Evolutionary conservation across 2,113 vertebrate genomes (phyloP).

Genomic region (Fukomys damarensis): DNA sequence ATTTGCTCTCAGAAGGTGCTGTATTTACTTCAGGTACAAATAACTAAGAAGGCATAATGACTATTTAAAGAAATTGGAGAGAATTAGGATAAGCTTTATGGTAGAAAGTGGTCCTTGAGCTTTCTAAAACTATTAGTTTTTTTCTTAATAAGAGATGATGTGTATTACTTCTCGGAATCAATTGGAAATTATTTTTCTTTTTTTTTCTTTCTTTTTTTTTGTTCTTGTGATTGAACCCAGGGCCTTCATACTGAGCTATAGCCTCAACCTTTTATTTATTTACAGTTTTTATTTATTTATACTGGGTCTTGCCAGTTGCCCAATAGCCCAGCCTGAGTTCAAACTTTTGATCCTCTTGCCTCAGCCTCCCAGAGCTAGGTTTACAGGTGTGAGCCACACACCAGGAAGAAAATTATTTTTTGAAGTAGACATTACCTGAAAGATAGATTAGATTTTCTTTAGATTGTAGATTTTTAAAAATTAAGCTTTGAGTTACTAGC

Average conservation of each 20-base stretch:
- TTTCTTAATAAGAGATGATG: constrained; percentile 45
- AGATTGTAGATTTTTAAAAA: constrained; percentile 18
- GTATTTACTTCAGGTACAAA: neutral
- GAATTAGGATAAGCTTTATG: neutral
- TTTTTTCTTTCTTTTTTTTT: neutral
- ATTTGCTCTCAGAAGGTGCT: neutral
- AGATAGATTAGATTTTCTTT: constrained; percentile 10
- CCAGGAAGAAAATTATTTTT: neutral
- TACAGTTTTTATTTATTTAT: neutral
- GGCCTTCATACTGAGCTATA: neutral
- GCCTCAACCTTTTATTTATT: neutral
- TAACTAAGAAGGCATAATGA: neutral
- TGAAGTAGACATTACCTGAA: neutral
- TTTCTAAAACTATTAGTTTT: constrained; percentile 54
- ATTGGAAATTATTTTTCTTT: neutral
- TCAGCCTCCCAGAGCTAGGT: neutral
- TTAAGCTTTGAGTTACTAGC: constrained; percentile 41
- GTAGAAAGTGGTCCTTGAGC: neutral
- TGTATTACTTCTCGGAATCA: constrained; percentile 15
- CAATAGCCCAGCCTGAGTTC: neutral
- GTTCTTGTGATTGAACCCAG: neutral
- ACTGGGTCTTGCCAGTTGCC: neutral
- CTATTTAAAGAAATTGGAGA: constrained; percentile 34
- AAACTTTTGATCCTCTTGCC: neutral
- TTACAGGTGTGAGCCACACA: neutral